Evolutionary conservation across 2,113 vertebrate species (phyloP), one percentile per base, ranked within the genome.

Genomic region (Jacana jacana): DNA sequence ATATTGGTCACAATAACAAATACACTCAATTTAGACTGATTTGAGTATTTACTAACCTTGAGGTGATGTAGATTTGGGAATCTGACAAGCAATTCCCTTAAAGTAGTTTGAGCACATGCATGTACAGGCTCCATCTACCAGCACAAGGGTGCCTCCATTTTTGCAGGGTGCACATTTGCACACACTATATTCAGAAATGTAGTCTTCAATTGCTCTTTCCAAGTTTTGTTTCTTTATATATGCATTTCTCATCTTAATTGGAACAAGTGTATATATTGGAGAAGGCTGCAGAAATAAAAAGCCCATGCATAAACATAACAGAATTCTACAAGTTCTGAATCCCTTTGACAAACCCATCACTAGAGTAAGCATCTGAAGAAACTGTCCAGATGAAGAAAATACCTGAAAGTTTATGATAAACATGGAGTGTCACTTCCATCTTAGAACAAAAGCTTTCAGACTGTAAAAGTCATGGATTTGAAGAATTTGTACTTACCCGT

Each of bases 91-190:
- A 7, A 95, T 10, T 31, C 99, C 99, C 27, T 98, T 95, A 39
- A 98, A 99, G 35, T 90, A 64, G 8, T 52, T 9, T 8, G 95
- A 31, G 81, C 99, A 99, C 52, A 98, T 49, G 24, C 99, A 99
- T 2, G 96, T 20, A 25, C 99, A 99, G 8, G 94, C 77, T 30
- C 99, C 99, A 3, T 99, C 98, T 42, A 99, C 17, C 55, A 99
- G 96, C 24, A 98, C 33, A 10, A 97, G 91, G 0, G 98, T 99
- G 13, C 98, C 99, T 66, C 99, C 99, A 14, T 99, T 99, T 27
- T 97, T 97, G 72, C 99, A 99, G 0, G 98, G 98, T 33, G 96
- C 80, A 68, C 99, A 99, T 97, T 99, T 99, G 88, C 97, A 98
- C 35, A 96, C 72, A 30, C 64, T 99, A 79, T 99, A 99, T 94